Conservation (phyloP, 2,888 invertebrate genomes). For the Calameuta filiformis region DNA sequence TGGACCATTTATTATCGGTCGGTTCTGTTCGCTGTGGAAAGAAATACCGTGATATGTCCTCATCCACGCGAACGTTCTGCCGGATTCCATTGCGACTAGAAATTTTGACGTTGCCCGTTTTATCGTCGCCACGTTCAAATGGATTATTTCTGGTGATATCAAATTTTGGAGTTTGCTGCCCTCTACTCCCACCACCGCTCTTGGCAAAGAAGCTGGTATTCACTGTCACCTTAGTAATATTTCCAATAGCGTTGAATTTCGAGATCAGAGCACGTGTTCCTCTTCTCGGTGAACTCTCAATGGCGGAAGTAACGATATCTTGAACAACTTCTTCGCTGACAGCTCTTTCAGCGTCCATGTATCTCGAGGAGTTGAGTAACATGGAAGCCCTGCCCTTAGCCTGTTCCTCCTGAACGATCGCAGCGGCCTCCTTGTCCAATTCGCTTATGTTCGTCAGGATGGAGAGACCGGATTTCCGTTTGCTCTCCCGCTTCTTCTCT, state of each 20-base stretch:
- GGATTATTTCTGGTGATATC: constrained; percentile 25
- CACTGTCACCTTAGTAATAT: constrained; percentile 69
- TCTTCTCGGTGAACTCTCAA: constrained; percentile 52
- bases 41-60: constrained; percentile 54
- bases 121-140: constrained; percentile 24
- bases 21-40: constrained; percentile 35
- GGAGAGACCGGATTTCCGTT: constrained; percentile 71
- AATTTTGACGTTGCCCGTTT: constrained; percentile 16
- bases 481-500: constrained; percentile 63
- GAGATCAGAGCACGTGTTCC: constrained; percentile 71
- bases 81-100: not conserved
- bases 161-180: constrained; percentile 14
- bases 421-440: constrained; percentile 81
- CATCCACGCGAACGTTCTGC: constrained; percentile 31
- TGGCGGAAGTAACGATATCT: constrained; percentile 52
- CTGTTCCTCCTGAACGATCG: constrained; percentile 75
- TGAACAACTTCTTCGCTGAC: constrained; percentile 48
- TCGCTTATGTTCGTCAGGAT: constrained; percentile 82
- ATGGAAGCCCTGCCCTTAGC: constrained; percentile 54
- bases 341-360: constrained; percentile 33
- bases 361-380: constrained; percentile 35
- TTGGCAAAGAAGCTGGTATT: constrained; percentile 68
- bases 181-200: constrained; percentile 54
- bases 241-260: constrained; percentile 74
- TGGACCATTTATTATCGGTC: constrained; percentile 19